Conservation (phyloP, 2,888 invertebrate species). For the Erebia ligea region DNA sequence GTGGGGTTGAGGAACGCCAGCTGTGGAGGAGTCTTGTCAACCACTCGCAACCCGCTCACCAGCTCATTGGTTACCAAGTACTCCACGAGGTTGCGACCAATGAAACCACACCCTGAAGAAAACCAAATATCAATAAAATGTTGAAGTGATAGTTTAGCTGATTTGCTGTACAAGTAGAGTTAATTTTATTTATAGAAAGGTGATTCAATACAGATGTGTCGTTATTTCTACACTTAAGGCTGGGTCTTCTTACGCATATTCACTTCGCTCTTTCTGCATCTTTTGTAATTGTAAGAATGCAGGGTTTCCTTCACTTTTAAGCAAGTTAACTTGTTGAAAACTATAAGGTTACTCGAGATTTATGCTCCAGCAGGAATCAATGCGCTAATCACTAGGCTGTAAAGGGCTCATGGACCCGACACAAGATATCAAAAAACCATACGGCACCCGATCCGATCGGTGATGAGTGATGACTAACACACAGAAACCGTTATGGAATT, state of each 20-base stretch:
- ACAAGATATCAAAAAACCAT: constrained; percentile 50
- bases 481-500: constrained; percentile 65
- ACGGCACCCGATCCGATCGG: constrained; percentile 56
- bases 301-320: not conserved
- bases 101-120: constrained; percentile 94
- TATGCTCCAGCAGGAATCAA: not conserved
- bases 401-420: not conserved
- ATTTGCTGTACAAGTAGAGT: not conserved
- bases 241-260: no score
- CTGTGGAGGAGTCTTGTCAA: constrained; percentile 97
- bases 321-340: not conserved
- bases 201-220: no score
- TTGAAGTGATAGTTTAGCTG: not conserved
- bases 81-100: constrained; percentile 93
- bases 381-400: not conserved
- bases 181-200: no score
- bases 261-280: not conserved
- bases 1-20: constrained; percentile 93
- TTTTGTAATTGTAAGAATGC: not conserved
- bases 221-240: no score
- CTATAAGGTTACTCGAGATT: not conserved
- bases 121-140: constrained; percentile 44
- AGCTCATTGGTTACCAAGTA: constrained; percentile 91
- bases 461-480: constrained; percentile 71
- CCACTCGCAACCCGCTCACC: constrained; percentile 89